phyloP scores from a whole-genome alignment of 1,140 invertebrate genomes.

The Drosophila truncata region DNA sequence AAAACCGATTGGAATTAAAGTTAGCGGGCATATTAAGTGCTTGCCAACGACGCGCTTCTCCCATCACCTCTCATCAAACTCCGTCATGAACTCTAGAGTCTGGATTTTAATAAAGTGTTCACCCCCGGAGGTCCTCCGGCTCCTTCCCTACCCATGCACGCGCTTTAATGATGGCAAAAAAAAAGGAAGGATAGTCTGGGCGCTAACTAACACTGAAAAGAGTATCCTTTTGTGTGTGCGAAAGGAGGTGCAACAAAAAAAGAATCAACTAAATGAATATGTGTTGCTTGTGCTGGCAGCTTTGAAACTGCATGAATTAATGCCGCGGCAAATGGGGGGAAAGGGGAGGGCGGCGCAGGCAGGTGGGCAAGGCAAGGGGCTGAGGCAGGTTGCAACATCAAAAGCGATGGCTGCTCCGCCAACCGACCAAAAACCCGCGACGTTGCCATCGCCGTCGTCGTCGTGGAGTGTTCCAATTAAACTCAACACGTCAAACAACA shows the following conservation, averaged over 20 bases:
- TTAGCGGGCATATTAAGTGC: conserved; percentile 14
- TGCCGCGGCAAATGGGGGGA: conserved; percentile 48
- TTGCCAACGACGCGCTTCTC: conserved; percentile 10
- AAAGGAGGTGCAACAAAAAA: conserved; percentile 44
- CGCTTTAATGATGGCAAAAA: conserved; percentile 66
- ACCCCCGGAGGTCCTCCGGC: conserved; percentile 6
- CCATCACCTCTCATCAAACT: conserved; percentile 30
- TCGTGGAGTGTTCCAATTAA: conserved; percentile 78
- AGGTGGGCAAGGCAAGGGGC: conserved; percentile 2
- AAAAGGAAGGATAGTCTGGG: conserved; percentile 30
- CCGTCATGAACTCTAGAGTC: conserved; percentile 66
- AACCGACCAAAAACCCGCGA: conserved; percentile 26
- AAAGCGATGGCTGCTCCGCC: conserved; percentile 43
- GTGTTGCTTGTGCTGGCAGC: conserved; percentile 45
- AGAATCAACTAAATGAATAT: conserved; percentile 59
- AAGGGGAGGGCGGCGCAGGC: conserved; percentile 2
- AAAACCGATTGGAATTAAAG: conserved; percentile 29
- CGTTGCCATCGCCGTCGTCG: conserved; percentile 33
- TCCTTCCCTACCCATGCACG: conserved; percentile 10
- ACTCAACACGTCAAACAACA: conserved; percentile 82
- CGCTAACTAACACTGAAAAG: conserved; percentile 53
- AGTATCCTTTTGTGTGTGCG: conserved; percentile 54
- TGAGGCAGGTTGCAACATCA: conserved; percentile 62
- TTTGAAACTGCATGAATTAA: conserved; percentile 77
- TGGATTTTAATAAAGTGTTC: conserved; percentile 66